These are phyloP conservation scores for Limnodromus scolopaceus DNA, from an alignment of 2,797 vertebrate genomes.

Conservation along the genomic window DNA sequence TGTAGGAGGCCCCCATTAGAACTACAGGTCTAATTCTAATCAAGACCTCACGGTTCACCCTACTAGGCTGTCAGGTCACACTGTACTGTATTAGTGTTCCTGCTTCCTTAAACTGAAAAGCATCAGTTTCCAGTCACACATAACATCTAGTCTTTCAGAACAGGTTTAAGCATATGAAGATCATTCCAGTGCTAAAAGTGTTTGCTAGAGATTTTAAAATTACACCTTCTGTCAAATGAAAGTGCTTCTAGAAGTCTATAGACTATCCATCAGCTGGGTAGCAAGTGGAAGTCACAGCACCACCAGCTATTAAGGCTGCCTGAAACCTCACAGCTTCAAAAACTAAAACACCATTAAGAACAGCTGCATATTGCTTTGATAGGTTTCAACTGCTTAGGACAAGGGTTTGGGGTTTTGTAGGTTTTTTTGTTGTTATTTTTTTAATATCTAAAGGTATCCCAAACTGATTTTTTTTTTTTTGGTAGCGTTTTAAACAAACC, in stretches of 20 bases:
- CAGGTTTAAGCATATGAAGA: not conserved
- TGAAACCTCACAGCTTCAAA: not conserved
- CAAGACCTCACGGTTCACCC: not conserved
- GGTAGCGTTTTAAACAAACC: not conserved
- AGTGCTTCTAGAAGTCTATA: not conserved
- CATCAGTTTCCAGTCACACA: not conserved
- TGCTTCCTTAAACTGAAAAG: not conserved
- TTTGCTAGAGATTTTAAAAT: not conserved
- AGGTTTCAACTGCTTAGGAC: not conserved
- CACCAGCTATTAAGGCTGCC: not conserved
- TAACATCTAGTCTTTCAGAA: not conserved
- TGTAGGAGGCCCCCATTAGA: not conserved
- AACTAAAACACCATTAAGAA: not conserved
- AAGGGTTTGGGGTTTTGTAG: not conserved
- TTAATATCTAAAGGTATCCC: not conserved
- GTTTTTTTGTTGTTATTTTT: not conserved
- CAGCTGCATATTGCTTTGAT: not conserved
- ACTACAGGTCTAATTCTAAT: not conserved
- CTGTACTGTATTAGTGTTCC: not conserved
- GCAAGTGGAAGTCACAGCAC: not conserved
- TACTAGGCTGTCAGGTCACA: not conserved
- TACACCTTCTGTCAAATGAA: not conserved
- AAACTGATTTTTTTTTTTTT: not conserved
- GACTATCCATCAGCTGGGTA: not conserved
- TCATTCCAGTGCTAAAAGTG: not conserved